phyloP scores from a whole-genome alignment of 1,140 invertebrate species.

The Eriocheir sinensis region DNA sequence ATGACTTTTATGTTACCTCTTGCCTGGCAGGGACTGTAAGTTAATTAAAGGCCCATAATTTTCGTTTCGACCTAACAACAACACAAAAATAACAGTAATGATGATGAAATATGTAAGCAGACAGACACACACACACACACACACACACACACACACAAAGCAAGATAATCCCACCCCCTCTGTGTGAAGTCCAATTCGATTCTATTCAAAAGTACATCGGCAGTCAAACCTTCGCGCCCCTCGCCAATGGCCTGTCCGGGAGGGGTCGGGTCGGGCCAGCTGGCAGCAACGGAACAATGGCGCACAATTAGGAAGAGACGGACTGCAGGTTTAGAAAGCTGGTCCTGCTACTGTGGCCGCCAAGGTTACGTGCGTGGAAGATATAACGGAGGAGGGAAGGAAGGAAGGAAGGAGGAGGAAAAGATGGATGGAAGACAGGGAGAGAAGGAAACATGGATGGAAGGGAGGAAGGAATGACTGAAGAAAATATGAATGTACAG shows the following conservation, averaged over 20 bases:
- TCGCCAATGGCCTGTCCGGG: not conserved
- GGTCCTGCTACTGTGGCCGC: not conserved
- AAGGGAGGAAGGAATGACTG: not conserved
- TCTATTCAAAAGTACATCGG: slow-evolving; percentile 2
- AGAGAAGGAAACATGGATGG: too few relatives aligned
- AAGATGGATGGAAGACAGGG: too few relatives aligned
- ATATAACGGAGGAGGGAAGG: not conserved
- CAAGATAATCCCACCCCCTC: not conserved
- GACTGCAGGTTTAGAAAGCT: slow-evolving; percentile 5
- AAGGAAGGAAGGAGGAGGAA: not conserved
- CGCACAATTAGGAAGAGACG: not conserved
- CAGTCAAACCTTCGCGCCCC: not conserved
- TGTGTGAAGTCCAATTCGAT: not conserved
- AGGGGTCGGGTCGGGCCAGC: not conserved
- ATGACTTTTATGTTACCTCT: too few relatives aligned
- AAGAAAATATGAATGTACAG: not conserved
- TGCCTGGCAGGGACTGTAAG: too few relatives aligned
- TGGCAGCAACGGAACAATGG: not conserved
- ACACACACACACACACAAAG: too few relatives aligned
- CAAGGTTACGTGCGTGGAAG: not conserved
- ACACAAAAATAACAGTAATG: too few relatives aligned
- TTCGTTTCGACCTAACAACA: too few relatives aligned
- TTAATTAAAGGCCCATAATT: too few relatives aligned
- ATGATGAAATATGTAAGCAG: too few relatives aligned
- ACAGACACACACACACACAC: too few relatives aligned